Conservation (phyloP, 2,888 invertebrate genomes). For the Acrobasis consociella region DNA sequence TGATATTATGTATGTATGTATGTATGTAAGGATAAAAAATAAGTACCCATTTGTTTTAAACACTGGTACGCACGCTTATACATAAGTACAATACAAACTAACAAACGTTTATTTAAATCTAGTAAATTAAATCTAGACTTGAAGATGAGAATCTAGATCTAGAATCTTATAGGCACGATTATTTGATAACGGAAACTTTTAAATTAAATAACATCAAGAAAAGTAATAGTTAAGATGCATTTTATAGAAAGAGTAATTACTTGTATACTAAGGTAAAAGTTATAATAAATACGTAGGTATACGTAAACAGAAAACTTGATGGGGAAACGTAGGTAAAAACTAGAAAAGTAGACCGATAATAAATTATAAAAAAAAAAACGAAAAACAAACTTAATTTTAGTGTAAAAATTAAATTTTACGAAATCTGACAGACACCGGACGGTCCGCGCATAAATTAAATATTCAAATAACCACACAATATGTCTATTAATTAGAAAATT, state of each 20-base stretch:
- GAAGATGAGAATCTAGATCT: too few relatives aligned
- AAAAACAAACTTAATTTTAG: not conserved
- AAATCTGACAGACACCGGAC: not conserved
- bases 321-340: not conserved
- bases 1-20: too few relatives aligned
- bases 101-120: not conserved
- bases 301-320: not conserved
- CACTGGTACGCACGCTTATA: too few relatives aligned
- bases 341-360: not conserved
- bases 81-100: too few relatives aligned
- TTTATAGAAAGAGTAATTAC: too few relatives aligned
- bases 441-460: not conserved
- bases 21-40: too few relatives aligned
- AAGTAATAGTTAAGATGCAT: too few relatives aligned
- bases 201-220: too few relatives aligned
- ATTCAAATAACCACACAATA: slow-evolving; percentile 11
- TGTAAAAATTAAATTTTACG: not conserved
- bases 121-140: too few relatives aligned
- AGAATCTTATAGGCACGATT: too few relatives aligned
- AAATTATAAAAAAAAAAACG: not conserved
- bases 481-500: slow-evolving; percentile 12
- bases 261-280: not conserved
- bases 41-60: too few relatives aligned
- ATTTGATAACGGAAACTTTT: too few relatives aligned
- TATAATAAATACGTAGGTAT: not conserved